Evolutionary conservation across 2,888 invertebrate species (phyloP), one percentile per base, ranked within the genome.

Genomic region (Chaetogeoica ovagalla): DNA sequence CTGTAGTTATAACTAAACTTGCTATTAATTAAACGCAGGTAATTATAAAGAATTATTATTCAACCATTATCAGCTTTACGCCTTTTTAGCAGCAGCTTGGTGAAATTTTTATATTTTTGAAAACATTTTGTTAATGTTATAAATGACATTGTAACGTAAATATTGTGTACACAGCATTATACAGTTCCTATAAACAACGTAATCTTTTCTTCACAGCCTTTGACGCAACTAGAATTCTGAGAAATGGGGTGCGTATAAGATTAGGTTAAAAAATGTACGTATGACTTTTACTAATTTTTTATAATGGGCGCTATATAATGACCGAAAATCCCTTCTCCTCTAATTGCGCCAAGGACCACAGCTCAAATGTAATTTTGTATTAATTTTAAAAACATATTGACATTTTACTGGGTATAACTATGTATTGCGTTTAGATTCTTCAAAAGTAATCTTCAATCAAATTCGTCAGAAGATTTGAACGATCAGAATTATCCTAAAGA

Each of bases 361-460:
- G 63, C 43, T 57, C 71, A 63, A 57, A 70, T 71, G n/a, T 39
- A 74, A 70, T 65, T 79, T 71, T 71, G 43, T 79, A 71, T 63
- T 17, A 23, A 71, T 79, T 55, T 19, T 57, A n/a, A 71, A 63
- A 77, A 19, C 2, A 60, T 55, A 43, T 23, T 13, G 17, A 43
- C 8, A 79, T 39, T 77, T 59, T 62, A 37, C 52, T 77, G 52
- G 62, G 11, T 77, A 23, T 52, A 69, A 69, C 17, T 30, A 52
- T 69, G n/a, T 65, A 62, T 62, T 79, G 6, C 21, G 17, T 79
- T 79, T 79, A 79, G 79, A 79, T 79, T 91, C 85, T 91, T 91
- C 85, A 89, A 90, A 85, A 91, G 91, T 84, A 90, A 91, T 83
- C 91, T 91, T 0, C 89, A 89, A 83, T 91, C 91, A 1, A 88